phyloP scores from a whole-genome alignment of 2,888 invertebrate genomes.

The Ligdia adustata region DNA sequence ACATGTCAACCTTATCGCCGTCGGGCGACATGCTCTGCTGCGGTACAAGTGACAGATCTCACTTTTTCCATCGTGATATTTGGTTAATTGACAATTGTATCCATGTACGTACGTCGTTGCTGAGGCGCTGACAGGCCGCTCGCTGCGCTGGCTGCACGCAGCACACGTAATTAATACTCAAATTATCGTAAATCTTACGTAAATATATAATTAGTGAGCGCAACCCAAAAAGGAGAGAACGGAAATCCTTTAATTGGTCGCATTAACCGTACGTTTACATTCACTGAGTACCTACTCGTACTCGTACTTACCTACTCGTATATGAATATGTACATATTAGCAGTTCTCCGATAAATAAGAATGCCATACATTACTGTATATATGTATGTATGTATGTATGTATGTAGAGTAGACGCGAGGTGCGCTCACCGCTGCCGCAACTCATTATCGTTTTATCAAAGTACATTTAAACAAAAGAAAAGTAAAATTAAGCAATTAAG shows the following conservation, averaged over 20 bases:
- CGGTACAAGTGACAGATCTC: neutral
- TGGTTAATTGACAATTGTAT: constrained; percentile 4
- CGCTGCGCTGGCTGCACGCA: neutral
- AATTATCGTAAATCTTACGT: constrained; percentile 14
- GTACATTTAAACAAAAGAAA: too few species aligned
- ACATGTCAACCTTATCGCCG: neutral
- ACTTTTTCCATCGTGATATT: constrained; percentile 5
- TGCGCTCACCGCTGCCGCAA: too few species aligned
- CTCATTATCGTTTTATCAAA: too few species aligned
- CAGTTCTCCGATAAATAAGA: too few species aligned
- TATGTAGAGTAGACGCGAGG: too few species aligned
- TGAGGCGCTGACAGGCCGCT: constrained; percentile 1
- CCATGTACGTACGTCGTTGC: constrained; percentile 5
- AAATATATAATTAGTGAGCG: constrained; percentile 2
- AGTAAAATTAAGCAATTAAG: too few species aligned
- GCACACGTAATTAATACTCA: constrained; percentile 2
- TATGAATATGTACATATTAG: too few species aligned
- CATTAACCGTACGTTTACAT: neutral
- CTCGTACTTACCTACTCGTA: too few species aligned
- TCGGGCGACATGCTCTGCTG: too few species aligned
- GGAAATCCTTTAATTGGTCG: constrained; percentile 7
- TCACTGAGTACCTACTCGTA: too few species aligned
- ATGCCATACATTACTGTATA: too few species aligned
- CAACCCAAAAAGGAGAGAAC: constrained; percentile 8
- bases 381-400: too few species aligned